phyloP scores from a whole-genome alignment of 2,113 vertebrate species.

The Spilogale gracilis region DNA sequence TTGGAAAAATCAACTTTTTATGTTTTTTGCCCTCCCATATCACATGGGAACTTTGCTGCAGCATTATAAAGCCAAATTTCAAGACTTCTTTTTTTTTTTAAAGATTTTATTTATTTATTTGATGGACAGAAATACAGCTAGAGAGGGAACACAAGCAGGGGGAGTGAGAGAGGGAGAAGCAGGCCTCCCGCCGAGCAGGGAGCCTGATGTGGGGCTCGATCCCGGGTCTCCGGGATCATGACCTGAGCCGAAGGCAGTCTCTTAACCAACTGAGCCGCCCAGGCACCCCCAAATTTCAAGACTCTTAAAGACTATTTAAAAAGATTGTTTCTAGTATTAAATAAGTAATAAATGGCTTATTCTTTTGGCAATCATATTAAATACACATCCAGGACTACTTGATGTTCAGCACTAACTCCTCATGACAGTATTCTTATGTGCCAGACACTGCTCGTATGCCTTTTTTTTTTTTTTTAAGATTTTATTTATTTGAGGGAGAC shows the following conservation, averaged over 20 bases:
- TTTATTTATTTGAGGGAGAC: background rate
- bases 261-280: too few species aligned
- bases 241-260: too few species aligned
- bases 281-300: too few species aligned
- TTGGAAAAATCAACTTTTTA: slow-evolving; percentile 7
- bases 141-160: too few species aligned
- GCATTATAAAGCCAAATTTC: background rate
- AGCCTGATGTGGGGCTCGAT: too few species aligned
- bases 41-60: background rate
- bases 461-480: background rate
- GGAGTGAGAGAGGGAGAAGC: too few species aligned
- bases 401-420: background rate
- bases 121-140: too few species aligned
- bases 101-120: too few species aligned
- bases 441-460: background rate
- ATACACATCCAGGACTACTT: background rate
- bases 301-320: background rate
- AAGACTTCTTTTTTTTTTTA: too few species aligned
- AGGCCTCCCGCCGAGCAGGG: too few species aligned
- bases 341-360: background rate
- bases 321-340: background rate
- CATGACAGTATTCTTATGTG: background rate
- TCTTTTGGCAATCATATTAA: background rate
- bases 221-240: too few species aligned
- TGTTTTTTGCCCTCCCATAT: background rate